Evolutionary conservation across 2,797 vertebrate species (phyloP), one percentile per base, ranked within the genome.

Genomic region (Gila robusta): DNA sequence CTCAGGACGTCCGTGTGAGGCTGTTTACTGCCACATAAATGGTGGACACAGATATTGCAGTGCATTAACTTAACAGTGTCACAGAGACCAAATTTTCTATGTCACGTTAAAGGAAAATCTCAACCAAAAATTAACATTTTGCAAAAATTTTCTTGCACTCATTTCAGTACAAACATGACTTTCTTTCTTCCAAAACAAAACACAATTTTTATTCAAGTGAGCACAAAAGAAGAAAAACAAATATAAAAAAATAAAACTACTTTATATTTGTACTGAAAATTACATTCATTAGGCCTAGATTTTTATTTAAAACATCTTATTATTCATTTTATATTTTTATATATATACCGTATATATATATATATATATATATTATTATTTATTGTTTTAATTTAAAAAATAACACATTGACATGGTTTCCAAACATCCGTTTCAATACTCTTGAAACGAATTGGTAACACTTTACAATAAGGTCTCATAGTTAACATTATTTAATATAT

Each of bases 1-100:
- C 76, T 54, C 76, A 79, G 56, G 81, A 66, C 52, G 37, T 59
- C 79, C 79, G 47, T 19, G 74, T 70, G 64, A 79, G n/a, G 11
- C 16, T 62, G 81, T 84, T 70, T 79, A 71, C 64, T 88, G 76
- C 49, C 80, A 85, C 54, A 80, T 62, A 83, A 69, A 79, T 23
- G 21, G 32, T 64, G 59, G 76, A 73, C 41, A 39, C 28, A 7
- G 1, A 39, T 67, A 79, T 17, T 41, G 77, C 77, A 70, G 6
- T 82, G 76, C 56, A 79, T 19, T 71, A 49, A 76, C 66, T 19
- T 19, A 54, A 37, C 26, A 70, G 59, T 77, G 70, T 74, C 37
- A 67, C 41, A 37, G 19, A 49, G 59, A 62, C 39, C 41, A 47
- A 26, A 26, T 77, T 26, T 16, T 39, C 19, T 56, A 28, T 79